Evolutionary conservation across 2,113 vertebrate species (phyloP), one percentile per base, ranked within the genome.

Genomic region (Sylvietta virens): DNA sequence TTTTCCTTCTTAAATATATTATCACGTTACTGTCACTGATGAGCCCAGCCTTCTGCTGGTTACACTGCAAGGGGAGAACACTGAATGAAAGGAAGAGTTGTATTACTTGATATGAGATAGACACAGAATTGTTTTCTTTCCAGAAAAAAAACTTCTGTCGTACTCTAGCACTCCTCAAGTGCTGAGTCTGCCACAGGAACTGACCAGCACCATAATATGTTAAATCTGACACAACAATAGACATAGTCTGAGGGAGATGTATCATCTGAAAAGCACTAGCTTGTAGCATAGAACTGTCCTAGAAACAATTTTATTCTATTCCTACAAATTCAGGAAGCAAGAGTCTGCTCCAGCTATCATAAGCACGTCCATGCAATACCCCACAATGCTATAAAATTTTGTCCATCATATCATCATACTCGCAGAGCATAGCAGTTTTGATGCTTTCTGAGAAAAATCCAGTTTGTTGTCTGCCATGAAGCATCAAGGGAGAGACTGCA

Each of bases 91-190:
- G 35, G 19, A 77, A 51, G n/a, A 42, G 4, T 23, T n/a, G 5
- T 23, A 7, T 42, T 1, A 0, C 6, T 30, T 81, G 6, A 44
- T 30, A 42, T 3, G 3, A 86, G 6, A 11, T 31, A 45, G 33
- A 50, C 11, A n/a, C 12, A 14, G 11, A 45, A 8, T 11, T 16
- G 40, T 84, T 51, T 88, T 45, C 26, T 47, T 83, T 83, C 12
- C 27, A 44, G 40, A 19, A 31, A 70, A 60, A 64, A 31, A 15
- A 0, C 3, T 37, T 39, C 7, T 8, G 4, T 69, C 18, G 11
- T 39, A 9, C 11, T 44, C 33, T 37, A 58, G 15, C 4, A 42
- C 4, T 50, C 16, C 51, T 54, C 39, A 60, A 27, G 9, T 58
- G 6, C 33, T 54, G 22, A 70, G 28, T 62, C 31, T 90, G 44